Conservation (phyloP, 2,797 vertebrate species). For the Eupleurogrammus muticus region DNA sequence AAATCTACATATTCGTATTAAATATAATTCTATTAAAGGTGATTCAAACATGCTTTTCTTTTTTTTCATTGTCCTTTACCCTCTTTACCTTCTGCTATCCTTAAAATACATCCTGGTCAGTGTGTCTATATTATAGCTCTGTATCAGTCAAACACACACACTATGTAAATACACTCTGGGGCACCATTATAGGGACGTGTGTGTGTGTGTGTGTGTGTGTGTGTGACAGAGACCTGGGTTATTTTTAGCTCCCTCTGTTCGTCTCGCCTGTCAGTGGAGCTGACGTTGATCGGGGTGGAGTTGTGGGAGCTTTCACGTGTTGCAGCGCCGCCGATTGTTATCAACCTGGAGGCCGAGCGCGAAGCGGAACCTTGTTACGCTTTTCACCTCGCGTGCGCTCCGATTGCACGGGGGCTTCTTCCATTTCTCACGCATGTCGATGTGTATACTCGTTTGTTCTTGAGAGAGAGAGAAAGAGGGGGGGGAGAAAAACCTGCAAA, state of each 20-base stretch:
- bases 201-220: too few relatives aligned
- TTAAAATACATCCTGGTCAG: background rate
- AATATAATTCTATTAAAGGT: too few relatives aligned
- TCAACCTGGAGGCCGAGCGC: slow-evolving; percentile 24
- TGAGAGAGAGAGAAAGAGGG: background rate
- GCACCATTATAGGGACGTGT: slow-evolving; percentile 26
- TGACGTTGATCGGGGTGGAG: slow-evolving; percentile 69
- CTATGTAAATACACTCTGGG: slow-evolving; percentile 42
- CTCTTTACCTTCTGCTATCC: slow-evolving; percentile 1
- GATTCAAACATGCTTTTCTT: background rate
- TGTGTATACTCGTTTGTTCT: slow-evolving; percentile 22
- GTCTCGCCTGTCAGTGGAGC: slow-evolving; percentile 65
- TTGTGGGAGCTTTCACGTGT: slow-evolving; percentile 49
- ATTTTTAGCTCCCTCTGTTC: slow-evolving; percentile 69
- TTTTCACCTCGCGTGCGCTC: slow-evolving; percentile 37
- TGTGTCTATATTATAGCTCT: slow-evolving; percentile 10
- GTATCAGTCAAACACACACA: slow-evolving; percentile 8
- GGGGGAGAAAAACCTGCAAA: background rate
- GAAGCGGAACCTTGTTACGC: slow-evolving; percentile 32
- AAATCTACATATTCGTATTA: too few relatives aligned
- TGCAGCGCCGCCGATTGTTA: slow-evolving; percentile 44
- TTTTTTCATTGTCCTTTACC: background rate
- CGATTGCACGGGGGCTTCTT: background rate
- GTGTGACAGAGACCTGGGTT: background rate
- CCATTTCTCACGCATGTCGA: background rate